Evolutionary conservation across 2,797 vertebrate genomes (phyloP).

Genomic region (Lophura swinhoii): DNA sequence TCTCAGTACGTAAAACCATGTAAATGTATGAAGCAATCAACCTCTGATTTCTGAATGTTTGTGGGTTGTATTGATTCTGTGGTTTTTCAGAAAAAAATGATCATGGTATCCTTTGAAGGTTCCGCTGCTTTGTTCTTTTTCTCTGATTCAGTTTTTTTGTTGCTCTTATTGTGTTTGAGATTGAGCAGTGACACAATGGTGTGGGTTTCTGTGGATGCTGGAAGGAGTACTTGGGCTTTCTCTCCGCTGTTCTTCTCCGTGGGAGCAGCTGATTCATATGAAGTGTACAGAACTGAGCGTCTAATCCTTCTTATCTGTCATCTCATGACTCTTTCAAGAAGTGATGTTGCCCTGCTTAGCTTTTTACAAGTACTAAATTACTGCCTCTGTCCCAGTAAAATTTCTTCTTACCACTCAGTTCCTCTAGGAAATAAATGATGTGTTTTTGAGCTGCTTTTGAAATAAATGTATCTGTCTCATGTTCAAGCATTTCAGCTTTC

Average conservation of each 20-base stretch:
- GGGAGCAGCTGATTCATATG: neutral
- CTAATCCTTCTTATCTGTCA: neutral
- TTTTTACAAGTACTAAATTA: neutral
- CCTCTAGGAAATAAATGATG: neutral
- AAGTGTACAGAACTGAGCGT: neutral
- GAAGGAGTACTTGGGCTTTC: neutral
- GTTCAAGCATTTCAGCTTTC: neutral
- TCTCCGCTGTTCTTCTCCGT: fast-evolving
- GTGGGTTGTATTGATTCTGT: neutral
- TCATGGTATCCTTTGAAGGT: neutral
- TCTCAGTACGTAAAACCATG: neutral
- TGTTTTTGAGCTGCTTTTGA: neutral
- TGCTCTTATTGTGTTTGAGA: neutral
- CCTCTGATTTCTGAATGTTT: neutral
- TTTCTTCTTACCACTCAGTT: neutral
- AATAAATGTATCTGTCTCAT: neutral
- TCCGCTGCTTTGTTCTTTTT: neutral
- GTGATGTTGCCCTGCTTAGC: neutral
- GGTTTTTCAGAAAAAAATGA: neutral
- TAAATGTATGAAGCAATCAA: neutral
- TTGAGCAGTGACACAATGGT: neutral
- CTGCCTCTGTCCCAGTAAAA: neutral
- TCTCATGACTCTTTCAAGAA: neutral
- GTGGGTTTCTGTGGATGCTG: neutral
- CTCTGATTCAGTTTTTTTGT: neutral